These are phyloP conservation scores for Sebastes wilsoni DNA, from an alignment of 2,797 vertebrate genomes.

Conservation along the genomic window DNA sequence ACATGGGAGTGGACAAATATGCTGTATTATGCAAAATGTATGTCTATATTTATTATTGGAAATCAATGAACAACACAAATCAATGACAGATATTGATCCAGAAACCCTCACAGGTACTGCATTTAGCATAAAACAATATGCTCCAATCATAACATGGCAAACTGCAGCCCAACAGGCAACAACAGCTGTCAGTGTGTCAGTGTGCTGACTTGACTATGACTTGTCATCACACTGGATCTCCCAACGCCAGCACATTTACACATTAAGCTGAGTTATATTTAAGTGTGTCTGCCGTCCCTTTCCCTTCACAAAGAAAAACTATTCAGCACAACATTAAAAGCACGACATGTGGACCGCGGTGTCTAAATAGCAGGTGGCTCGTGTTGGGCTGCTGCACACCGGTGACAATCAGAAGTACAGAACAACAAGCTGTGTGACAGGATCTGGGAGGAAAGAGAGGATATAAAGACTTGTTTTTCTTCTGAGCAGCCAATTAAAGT, in stretches of 20 bases:
- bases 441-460: neutral
- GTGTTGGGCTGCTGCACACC: slow-evolving; percentile 3
- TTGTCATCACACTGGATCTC: neutral
- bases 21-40: too few relatives aligned
- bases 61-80: too few relatives aligned
- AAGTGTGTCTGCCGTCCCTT: neutral
- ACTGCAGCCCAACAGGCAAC: too few relatives aligned
- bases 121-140: too few relatives aligned
- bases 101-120: too few relatives aligned
- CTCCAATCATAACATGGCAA: too few relatives aligned
- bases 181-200: too few relatives aligned
- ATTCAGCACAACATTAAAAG: slow-evolving; percentile 18
- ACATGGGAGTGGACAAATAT: too few relatives aligned
- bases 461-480: neutral
- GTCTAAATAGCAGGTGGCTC: neutral
- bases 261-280: slow-evolving; percentile 4
- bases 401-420: slow-evolving; percentile 4
- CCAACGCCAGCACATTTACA: neutral
- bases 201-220: too few relatives aligned
- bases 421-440: slow-evolving; percentile 3
- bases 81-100: too few relatives aligned
- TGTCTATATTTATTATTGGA: too few relatives aligned
- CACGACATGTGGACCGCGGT: slow-evolving; percentile 12
- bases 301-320: slow-evolving; percentile 12
- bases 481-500: neutral